Percentiles rank a stretch among this genome's conserved stretches.
Conservation (phyloP, 2,113 vertebrate species). For the Aptenodytes patagonicus region DNA sequence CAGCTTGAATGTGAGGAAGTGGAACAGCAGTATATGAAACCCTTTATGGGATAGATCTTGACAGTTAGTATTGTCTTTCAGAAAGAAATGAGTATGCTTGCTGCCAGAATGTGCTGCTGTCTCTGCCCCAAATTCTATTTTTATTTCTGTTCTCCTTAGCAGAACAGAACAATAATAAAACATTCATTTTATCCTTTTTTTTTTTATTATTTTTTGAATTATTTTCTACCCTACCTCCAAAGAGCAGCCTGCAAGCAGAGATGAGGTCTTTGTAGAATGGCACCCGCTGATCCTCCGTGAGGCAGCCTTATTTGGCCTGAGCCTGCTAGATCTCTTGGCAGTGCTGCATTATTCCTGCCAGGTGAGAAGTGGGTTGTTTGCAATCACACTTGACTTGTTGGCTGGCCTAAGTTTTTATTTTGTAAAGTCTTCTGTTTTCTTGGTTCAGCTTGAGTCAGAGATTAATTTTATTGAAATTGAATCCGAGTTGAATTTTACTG, state of each 20-base stretch:
- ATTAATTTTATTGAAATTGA: neutral
- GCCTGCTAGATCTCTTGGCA: neutral
- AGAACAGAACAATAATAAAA: constrained; percentile 30
- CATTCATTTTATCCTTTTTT: neutral
- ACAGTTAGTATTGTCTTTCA: constrained; percentile 24
- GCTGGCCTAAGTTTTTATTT: neutral
- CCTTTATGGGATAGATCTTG: constrained; percentile 19
- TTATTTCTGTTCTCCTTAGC: neutral
- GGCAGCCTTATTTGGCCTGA: neutral
- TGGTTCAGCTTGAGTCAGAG: neutral
- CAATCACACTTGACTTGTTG: neutral
- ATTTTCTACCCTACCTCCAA: neutral
- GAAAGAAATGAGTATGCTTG: constrained; percentile 28
- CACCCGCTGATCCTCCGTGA: neutral
- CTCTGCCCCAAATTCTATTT: constrained; percentile 28
- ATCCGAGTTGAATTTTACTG: neutral
- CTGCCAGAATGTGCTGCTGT: neutral
- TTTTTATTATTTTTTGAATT: neutral
- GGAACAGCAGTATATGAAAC: neutral
- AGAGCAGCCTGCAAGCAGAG: neutral
- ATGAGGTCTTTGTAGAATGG: neutral
- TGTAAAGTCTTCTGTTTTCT: neutral
- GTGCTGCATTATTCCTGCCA: neutral
- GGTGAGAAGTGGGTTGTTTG: neutral
- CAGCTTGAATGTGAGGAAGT: constrained; percentile 11